Conservation (phyloP, 2,113 vertebrate genomes). For the Sapajus apella region DNA sequence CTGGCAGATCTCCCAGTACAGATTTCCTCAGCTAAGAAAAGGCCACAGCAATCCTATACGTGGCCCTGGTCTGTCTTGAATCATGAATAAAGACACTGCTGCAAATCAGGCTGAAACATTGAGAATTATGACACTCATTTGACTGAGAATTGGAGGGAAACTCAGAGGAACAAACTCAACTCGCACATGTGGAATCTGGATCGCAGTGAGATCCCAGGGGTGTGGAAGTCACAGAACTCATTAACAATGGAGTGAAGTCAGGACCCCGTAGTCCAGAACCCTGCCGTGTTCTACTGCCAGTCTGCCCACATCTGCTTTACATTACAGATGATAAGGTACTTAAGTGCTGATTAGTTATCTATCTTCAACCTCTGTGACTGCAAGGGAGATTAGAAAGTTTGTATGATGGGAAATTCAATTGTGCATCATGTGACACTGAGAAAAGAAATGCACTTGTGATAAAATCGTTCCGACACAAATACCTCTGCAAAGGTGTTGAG, state of each 20-base stretch:
- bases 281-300: constrained; percentile 12
- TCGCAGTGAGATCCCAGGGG: neutral
- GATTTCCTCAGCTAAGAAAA: neutral
- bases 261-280: neutral
- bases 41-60: rapidly evolving
- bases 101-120: neutral
- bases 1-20: neutral
- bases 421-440: constrained; percentile 44
- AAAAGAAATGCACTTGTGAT: constrained; percentile 76
- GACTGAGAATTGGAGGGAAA: constrained; percentile 6
- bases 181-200: neutral
- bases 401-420: constrained; percentile 73
- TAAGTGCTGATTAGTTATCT: constrained; percentile 77
- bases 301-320: constrained; percentile 72
- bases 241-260: neutral
- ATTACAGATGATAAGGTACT: constrained; percentile 75
- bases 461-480: constrained; percentile 83
- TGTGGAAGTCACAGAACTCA: neutral
- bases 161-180: neutral
- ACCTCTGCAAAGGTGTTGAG: constrained; percentile 77
- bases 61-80: neutral
- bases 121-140: constrained; percentile 7
- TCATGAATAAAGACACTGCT: neutral
- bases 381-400: constrained; percentile 79
- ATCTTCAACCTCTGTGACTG: constrained; percentile 78